Percentiles rank a stretch among this genome's conserved stretches.
Evolutionary conservation across 2,113 vertebrate genomes (phyloP).

Genomic region (Ochotona princeps): DNA sequence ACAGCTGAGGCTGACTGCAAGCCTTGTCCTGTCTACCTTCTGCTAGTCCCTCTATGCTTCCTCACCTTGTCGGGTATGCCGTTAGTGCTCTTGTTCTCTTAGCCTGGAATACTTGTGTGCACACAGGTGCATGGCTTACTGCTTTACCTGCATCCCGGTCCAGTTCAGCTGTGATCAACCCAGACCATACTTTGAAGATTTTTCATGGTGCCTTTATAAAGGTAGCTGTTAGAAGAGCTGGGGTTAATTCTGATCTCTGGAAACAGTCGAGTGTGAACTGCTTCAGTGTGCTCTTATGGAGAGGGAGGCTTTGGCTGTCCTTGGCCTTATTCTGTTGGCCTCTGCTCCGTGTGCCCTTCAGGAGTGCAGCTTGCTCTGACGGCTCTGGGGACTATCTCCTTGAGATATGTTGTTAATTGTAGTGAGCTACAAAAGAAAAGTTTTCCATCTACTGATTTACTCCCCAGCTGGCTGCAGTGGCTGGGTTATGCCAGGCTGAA

Average conservation of each 20-base stretch:
- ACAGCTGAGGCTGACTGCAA: too few relatives aligned
- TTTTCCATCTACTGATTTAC: too few relatives aligned
- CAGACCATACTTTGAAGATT: neutral
- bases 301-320: neutral
- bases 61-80: too few relatives aligned
- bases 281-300: neutral
- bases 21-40: neutral
- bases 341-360: neutral
- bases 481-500: too few relatives aligned
- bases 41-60: neutral
- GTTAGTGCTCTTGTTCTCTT: neutral
- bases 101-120: neutral
- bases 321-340: neutral
- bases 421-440: too few relatives aligned
- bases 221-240: neutral
- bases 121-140: fast-evolving
- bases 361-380: neutral
- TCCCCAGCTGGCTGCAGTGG: too few relatives aligned
- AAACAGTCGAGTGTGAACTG: neutral
- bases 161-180: neutral
- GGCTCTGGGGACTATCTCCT: neutral
- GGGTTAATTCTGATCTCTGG: neutral
- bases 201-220: neutral
- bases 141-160: neutral
- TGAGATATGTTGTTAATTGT: neutral